Conservation (phyloP, 2,113 vertebrate species). For the Leucosticte australis region DNA sequence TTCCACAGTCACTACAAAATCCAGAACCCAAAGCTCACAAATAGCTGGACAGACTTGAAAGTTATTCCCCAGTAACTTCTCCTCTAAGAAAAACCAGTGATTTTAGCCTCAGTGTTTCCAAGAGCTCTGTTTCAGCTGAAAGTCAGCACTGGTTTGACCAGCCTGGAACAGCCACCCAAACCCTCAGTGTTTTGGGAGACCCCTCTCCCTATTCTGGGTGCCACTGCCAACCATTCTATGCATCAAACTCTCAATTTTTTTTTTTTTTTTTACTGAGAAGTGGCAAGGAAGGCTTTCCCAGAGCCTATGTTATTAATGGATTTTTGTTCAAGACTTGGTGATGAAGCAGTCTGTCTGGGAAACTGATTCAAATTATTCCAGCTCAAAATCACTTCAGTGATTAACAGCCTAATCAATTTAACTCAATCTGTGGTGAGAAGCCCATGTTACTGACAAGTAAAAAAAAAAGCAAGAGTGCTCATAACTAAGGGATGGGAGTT, state of each 20-base stretch:
- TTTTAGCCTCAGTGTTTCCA: neutral
- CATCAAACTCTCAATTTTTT: neutral
- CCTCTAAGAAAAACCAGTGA: neutral
- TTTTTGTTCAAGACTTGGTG: neutral
- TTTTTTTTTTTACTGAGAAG: neutral
- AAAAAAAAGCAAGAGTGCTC: neutral
- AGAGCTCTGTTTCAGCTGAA: neutral
- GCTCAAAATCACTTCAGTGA: neutral
- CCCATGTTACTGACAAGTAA: neutral
- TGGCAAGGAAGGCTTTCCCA: neutral
- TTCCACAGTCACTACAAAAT: neutral
- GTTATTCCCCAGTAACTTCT: neutral
- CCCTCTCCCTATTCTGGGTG: neutral
- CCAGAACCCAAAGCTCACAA: neutral
- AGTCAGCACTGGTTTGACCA: neutral
- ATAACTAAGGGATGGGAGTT: neutral
- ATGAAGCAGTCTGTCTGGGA: neutral
- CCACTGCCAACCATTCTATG: neutral
- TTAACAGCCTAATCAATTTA: neutral
- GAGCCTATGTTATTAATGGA: neutral
- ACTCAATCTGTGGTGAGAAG: neutral
- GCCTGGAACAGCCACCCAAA: neutral
- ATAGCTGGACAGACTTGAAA: neutral
- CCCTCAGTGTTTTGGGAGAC: neutral
- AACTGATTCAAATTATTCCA: neutral